These are phyloP conservation scores for Pediacus dermestoides DNA, from an alignment of 2,888 invertebrate species.

Conservation along the genomic window DNA sequence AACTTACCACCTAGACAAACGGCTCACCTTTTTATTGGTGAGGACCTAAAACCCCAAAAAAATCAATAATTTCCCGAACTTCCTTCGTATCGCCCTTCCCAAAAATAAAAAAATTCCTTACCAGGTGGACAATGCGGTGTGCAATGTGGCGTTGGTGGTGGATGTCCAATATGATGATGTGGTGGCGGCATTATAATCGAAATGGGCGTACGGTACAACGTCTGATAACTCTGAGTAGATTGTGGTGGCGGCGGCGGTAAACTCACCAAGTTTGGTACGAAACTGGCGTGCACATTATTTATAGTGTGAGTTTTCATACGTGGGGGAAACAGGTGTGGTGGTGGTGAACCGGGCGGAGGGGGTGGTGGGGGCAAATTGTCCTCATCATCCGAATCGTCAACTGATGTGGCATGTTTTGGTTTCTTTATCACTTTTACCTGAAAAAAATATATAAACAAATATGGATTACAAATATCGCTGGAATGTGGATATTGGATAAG, in stretches of 20 bases:
- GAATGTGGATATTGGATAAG: background rate
- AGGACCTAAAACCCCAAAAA: too few species aligned
- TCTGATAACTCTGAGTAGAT: slow-evolving; percentile 2
- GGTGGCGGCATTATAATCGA: slow-evolving; percentile 20
- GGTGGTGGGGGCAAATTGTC: slow-evolving; percentile 58
- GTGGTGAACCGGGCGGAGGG: slow-evolving; percentile 60
- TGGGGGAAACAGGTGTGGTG: slow-evolving; percentile 54
- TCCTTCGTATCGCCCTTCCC: too few species aligned
- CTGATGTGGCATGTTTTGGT: slow-evolving; percentile 6
- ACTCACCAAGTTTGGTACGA: slow-evolving; percentile 16
- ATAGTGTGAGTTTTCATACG: slow-evolving; percentile 42
- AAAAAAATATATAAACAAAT: too few species aligned
- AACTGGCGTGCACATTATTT: slow-evolving; percentile 38
- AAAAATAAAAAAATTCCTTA: too few species aligned
- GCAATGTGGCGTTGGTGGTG: slow-evolving; percentile 9
- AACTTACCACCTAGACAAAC: too few species aligned
- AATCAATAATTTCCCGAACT: too few species aligned
- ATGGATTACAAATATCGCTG: slow-evolving; percentile 1
- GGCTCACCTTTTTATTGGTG: too few species aligned
- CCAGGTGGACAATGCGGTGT: too few species aligned
- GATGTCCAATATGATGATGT: slow-evolving; percentile 14
- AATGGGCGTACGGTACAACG: slow-evolving; percentile 5
- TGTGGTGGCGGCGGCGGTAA: slow-evolving; percentile 23
- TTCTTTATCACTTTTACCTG: slow-evolving; percentile 33
- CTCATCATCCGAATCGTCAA: slow-evolving; percentile 52